phyloP scores from a whole-genome alignment of 2,888 invertebrate genomes.

The Lymantria dispar region DNA sequence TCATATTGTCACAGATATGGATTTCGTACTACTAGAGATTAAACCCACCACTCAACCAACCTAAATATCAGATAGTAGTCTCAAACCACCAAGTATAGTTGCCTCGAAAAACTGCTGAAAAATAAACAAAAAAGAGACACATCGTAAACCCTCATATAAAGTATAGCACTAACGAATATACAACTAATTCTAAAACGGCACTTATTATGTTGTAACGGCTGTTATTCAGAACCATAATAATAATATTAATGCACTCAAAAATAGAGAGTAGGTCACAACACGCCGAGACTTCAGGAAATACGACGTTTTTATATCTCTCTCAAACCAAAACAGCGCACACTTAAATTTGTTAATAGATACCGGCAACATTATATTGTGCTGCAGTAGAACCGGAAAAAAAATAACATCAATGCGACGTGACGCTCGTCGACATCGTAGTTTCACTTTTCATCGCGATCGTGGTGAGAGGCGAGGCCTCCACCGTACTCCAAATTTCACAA shows the following conservation, averaged over 20 bases:
- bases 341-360: slow-evolving; percentile 19
- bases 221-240: not conserved
- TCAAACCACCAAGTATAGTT: too few relatives aligned
- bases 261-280: slow-evolving; percentile 2
- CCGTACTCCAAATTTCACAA: slow-evolving; percentile 77
- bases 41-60: too few relatives aligned
- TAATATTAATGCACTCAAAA: not conserved
- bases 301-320: slow-evolving; percentile 12
- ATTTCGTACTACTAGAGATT: too few relatives aligned
- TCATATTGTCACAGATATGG: not conserved
- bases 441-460: slow-evolving; percentile 78
- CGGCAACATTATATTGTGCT: slow-evolving; percentile 41
- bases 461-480: slow-evolving; percentile 77
- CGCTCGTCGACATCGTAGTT: slow-evolving; percentile 68
- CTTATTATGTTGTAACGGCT: not conserved
- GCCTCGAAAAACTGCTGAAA: not conserved
- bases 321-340: slow-evolving; percentile 27
- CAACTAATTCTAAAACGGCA: not conserved
- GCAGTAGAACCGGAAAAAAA: slow-evolving; percentile 70
- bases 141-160: not conserved
- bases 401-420: slow-evolving; percentile 69
- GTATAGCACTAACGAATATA: not conserved
- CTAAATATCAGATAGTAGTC: too few relatives aligned
- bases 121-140: not conserved
- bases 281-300: slow-evolving; percentile 11